Evolutionary conservation across 2,113 vertebrate species (phyloP).

Genomic region (Columba janthina): DNA sequence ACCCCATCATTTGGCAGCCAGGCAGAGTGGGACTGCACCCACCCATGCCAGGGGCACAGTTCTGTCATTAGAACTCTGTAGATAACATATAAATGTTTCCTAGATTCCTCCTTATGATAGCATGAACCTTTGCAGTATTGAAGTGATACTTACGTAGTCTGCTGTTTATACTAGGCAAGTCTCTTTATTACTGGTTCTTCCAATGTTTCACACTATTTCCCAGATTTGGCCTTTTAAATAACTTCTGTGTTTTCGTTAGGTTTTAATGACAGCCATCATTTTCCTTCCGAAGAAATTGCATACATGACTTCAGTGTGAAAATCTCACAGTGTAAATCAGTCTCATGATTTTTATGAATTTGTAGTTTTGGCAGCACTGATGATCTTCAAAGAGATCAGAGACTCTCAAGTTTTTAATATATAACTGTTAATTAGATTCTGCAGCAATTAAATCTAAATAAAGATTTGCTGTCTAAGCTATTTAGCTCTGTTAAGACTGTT

Average conservation of each 20-base stretch:
- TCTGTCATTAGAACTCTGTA: neutral
- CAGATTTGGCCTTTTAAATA: neutral
- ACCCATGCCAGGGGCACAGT: neutral
- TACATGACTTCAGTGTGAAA: neutral
- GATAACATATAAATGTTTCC: neutral
- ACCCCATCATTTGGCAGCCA: neutral
- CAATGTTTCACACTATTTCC: neutral
- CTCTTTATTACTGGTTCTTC: neutral
- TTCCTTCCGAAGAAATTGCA: neutral
- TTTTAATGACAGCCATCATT: neutral
- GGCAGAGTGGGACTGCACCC: neutral
- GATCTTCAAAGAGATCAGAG: neutral
- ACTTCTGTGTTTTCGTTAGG: neutral
- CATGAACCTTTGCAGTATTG: neutral
- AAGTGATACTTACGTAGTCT: neutral
- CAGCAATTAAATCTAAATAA: conserved; percentile 41
- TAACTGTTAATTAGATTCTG: conserved; percentile 29
- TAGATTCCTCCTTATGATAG: neutral
- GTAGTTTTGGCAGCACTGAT: neutral
- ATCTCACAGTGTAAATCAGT: neutral
- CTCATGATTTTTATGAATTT: neutral
- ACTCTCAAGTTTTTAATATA: conserved; percentile 1
- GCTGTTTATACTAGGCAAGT: neutral
- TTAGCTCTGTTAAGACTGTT: neutral
- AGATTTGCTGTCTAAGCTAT: conserved; percentile 22